Conservation (phyloP, 1,140 invertebrate species). For the Macrostomum lignano region DNA sequence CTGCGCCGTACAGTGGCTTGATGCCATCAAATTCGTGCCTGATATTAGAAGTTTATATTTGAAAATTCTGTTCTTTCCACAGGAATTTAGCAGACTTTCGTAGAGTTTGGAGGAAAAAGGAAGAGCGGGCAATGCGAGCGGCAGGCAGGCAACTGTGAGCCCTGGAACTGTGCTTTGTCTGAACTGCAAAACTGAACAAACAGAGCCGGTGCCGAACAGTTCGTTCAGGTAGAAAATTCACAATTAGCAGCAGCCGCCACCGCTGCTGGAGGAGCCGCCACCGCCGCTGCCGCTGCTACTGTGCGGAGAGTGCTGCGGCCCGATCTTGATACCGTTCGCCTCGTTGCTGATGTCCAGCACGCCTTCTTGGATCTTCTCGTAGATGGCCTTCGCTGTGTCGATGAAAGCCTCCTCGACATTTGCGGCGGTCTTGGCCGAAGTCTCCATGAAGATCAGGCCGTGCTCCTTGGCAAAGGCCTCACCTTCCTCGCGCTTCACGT, state of each 20-base stretch:
- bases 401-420: conserved; percentile 49
- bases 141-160: too few relatives aligned
- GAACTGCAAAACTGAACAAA: too few relatives aligned
- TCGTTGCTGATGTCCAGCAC: conserved; percentile 79
- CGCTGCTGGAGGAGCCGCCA: not conserved
- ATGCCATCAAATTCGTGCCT: too few relatives aligned
- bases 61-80: too few relatives aligned
- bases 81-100: too few relatives aligned
- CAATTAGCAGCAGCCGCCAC: conserved; percentile 3
- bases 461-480: conserved; percentile 95
- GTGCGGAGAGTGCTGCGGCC: conserved; percentile 76
- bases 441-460: conserved; percentile 97
- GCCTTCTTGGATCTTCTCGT: conserved; percentile 88
- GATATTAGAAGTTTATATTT: too few relatives aligned
- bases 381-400: conserved; percentile 88
- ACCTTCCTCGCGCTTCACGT: conserved; percentile 93
- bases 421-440: conserved; percentile 89
- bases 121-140: too few relatives aligned
- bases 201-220: too few relatives aligned
- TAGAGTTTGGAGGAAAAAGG: too few relatives aligned
- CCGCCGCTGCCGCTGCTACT: conserved; percentile 31
- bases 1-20: too few relatives aligned
- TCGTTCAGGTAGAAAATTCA: too few relatives aligned
- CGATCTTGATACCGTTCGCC: conserved; percentile 97
- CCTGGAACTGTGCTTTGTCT: too few relatives aligned